Evolutionary conservation across 2,888 invertebrate genomes (phyloP), one percentile per base, ranked within the genome.

Genomic region (Eledone cirrhosa): DNA sequence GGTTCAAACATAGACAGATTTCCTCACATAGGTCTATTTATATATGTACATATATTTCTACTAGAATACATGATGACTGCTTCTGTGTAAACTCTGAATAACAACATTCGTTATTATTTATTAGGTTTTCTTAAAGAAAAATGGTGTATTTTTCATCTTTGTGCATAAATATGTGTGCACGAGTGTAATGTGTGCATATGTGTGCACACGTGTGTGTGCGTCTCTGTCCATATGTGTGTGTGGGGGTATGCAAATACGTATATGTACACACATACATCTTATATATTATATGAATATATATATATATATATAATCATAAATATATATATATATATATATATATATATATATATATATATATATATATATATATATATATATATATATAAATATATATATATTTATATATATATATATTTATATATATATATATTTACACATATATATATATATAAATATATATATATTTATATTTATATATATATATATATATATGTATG

Each of bases 261-360:
- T 11, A 41, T 41, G 41, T 11, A 41, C 41, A 41, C 1, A 41
- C 41, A 41, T 41, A 41, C 33, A 33, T 8, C 33, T 7, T 41
- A 41, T 8, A 41, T 8, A 41, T 7, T n/a, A n/a, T n/a, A n/a
- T n/a, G n/a, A n/a, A n/a, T n/a, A n/a, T n/a, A n/a, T n/a, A n/a
- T n/a, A n/a, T n/a, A n/a, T 16, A 53, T 13, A 53, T 16, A 16
- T 13, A 22, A 53, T 16, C 53, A 53, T 16, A 22, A 53, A 53
- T 53, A 53, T 53, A 53, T 53, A 53, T 53, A 53, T 53, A 53
- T 53, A 22, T 53, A 53, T 53, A 53, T 53, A 53, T 53, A 53
- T 53, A 53, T 53, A 53, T 53, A 53, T 53, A 53, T 53, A 53
- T 53, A 53, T 53, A 53, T 53, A 53, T 53, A 53, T 53, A 53